Conservation (phyloP, 1,140 invertebrate genomes). For the Saxidomus purpurata region DNA sequence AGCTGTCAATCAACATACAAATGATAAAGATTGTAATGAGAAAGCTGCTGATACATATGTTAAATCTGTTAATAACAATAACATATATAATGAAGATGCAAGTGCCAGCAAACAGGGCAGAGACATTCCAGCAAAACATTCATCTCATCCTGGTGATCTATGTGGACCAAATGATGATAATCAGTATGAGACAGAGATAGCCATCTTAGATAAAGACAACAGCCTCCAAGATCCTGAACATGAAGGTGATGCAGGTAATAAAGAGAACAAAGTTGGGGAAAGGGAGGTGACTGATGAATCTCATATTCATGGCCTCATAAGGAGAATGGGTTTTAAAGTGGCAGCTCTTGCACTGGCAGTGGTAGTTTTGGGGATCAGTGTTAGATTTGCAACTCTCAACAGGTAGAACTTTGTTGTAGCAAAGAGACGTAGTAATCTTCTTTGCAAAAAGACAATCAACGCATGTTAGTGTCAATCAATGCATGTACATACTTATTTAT, state of each 20-base stretch:
- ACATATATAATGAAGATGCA: too few species aligned
- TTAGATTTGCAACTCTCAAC: neutral
- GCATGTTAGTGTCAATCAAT: too few species aligned
- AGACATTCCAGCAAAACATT: neutral
- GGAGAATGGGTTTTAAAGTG: neutral
- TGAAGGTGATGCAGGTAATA: neutral
- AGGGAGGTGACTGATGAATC: neutral
- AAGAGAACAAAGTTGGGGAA: neutral
- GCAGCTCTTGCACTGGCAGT: neutral
- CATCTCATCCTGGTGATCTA: neutral
- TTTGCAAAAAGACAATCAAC: too few species aligned
- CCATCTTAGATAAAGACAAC: neutral
- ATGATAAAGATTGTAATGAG: too few species aligned
- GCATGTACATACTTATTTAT: too few species aligned
- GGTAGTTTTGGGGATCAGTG: conserved; percentile 5
- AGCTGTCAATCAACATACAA: too few species aligned
- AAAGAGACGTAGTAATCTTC: too few species aligned
- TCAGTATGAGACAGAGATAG: neutral
- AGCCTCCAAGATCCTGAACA: neutral
- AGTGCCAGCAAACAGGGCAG: too few species aligned
- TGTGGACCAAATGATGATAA: neutral
- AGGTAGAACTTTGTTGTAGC: neutral
- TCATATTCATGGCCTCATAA: neutral
- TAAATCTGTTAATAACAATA: too few species aligned
- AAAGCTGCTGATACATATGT: too few species aligned